Evolutionary conservation across 1,140 invertebrate species (phyloP).

Genomic region (Periplaneta americana): DNA sequence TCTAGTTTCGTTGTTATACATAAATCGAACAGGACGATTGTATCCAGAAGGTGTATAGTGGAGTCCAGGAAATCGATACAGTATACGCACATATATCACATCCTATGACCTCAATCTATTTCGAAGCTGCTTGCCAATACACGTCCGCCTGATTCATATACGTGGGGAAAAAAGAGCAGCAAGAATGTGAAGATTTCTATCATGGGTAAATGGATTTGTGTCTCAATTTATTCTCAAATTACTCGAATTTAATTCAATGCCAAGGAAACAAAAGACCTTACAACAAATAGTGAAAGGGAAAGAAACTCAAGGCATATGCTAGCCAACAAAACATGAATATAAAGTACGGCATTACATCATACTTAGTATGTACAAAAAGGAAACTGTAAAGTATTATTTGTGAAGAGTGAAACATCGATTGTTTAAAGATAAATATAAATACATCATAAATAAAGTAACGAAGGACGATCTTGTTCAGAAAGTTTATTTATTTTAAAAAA

Average conservation of each 20-base stretch:
- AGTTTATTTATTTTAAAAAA: no score
- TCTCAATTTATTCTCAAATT: not conserved
- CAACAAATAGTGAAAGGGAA: not conserved
- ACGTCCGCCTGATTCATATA: not conserved
- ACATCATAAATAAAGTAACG: no score
- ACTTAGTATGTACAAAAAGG: no score
- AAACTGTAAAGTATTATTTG: no score
- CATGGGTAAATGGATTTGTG: not conserved
- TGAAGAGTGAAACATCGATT: no score
- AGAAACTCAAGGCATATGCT: no score
- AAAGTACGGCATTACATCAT: no score
- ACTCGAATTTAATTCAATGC: not conserved
- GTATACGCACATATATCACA: not conserved
- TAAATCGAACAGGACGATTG: not conserved
- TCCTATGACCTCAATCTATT: not conserved
- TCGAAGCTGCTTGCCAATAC: not conserved
- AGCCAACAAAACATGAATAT: no score
- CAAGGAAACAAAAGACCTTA: not conserved
- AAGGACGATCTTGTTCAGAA: no score
- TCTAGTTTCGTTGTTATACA: not conserved
- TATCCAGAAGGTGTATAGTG: not conserved
- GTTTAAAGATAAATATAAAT: no score
- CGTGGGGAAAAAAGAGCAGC: not conserved
- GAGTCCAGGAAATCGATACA: not conserved
- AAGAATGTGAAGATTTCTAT: not conserved